Percentiles rank a stretch among this genome's conserved stretches.
These are phyloP conservation scores for Timandra comae DNA, from an alignment of 2,888 invertebrate species.

Conservation along the genomic window DNA sequence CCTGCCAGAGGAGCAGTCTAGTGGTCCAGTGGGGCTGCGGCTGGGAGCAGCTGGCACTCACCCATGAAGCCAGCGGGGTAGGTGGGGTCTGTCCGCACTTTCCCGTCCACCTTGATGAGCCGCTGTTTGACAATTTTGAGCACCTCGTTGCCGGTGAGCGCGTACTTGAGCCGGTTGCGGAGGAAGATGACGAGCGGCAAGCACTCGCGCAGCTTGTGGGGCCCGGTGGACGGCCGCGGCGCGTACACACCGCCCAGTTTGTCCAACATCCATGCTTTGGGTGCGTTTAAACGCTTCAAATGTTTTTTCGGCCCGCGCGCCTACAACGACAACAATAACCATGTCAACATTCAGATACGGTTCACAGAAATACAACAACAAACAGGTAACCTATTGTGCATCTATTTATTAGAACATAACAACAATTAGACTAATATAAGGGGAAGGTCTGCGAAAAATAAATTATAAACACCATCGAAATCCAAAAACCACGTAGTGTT, in stretches of 20 bases:
- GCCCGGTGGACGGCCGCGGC: constrained; percentile 97
- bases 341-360: neutral
- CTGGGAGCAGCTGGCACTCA: too few species aligned
- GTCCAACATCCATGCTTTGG: constrained; percentile 99
- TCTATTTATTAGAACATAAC: too few species aligned
- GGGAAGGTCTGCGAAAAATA: too few species aligned
- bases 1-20: too few species aligned
- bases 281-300: constrained; percentile 98
- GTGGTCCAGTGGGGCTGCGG: too few species aligned
- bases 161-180: constrained; percentile 98
- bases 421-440: too few species aligned
- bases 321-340: constrained; percentile 67
- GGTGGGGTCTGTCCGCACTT: constrained; percentile 97
- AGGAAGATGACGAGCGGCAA: constrained; percentile 97
- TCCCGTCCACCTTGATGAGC: constrained; percentile 98
- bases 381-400: too few species aligned
- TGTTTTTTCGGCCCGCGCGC: constrained; percentile 99
- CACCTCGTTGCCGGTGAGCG: constrained; percentile 96
- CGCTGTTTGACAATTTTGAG: constrained; percentile 99
- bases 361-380: neutral
- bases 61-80: constrained; percentile 99
- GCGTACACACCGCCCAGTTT: constrained; percentile 99
- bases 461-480: too few species aligned
- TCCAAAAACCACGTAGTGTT: too few species aligned
- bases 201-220: constrained; percentile 98